These are phyloP conservation scores for Phyllostomus discolor DNA, from an alignment of 2,113 vertebrate species.

Conservation along the genomic window DNA sequence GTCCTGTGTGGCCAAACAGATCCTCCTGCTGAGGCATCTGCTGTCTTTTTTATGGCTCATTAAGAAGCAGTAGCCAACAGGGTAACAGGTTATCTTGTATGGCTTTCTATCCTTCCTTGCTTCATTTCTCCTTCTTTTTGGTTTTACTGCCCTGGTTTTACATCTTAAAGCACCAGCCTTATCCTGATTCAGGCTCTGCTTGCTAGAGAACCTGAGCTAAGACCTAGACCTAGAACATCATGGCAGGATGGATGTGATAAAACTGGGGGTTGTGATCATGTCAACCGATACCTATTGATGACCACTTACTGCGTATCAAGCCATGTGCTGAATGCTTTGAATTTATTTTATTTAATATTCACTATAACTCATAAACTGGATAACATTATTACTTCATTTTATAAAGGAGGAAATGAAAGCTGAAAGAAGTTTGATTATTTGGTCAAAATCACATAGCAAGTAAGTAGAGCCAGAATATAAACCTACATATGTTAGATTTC, in stretches of 20 bases:
- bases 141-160: not conserved
- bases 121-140: not conserved
- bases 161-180: not conserved
- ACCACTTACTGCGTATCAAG: not conserved
- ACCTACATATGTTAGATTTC: not conserved
- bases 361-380: not conserved
- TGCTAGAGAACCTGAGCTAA: not conserved
- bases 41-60: not conserved
- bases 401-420: not conserved
- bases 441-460: not conserved
- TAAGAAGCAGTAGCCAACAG: not conserved
- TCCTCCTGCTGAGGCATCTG: not conserved
- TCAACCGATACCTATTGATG: not conserved
- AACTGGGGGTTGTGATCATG: not conserved
- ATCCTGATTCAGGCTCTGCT: not conserved
- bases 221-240: not conserved
- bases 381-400: not conserved
- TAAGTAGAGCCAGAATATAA: not conserved
- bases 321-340: not conserved
- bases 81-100: not conserved
- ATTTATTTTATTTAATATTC: not conserved
- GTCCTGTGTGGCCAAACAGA: not conserved
- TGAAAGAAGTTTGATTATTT: slow-evolving; percentile 7
- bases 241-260: not conserved
- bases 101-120: not conserved